Percentiles rank a stretch among this genome's conserved stretches.
Evolutionary conservation across 2,888 invertebrate species (phyloP).

Genomic region (Pterostichus niger): DNA sequence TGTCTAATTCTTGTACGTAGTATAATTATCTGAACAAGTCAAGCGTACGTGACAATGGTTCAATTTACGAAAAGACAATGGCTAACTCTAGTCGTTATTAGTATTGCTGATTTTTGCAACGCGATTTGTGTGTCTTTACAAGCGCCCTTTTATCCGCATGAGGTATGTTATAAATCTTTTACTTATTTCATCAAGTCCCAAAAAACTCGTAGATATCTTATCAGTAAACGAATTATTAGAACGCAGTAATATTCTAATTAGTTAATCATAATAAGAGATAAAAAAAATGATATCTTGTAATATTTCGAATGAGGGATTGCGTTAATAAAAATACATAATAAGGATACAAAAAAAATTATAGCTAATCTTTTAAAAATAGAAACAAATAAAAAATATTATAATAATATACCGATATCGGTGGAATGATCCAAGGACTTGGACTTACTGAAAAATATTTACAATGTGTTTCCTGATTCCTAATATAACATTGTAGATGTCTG

Average conservation of each 20-base stretch:
- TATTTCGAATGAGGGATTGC: neutral
- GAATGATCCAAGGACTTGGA: no score
- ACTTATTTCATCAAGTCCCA: conserved; percentile 40
- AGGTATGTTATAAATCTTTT: conserved; percentile 80
- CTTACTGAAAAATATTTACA: no score
- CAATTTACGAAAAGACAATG: conserved; percentile 87
- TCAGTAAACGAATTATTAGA: conserved; percentile 12
- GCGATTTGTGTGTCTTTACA: conserved; percentile 91
- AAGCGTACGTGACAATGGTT: conserved; percentile 77
- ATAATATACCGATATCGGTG: no score
- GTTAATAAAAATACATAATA: neutral
- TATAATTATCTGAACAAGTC: no score
- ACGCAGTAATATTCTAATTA: conserved; percentile 36
- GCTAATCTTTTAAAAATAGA: no score
- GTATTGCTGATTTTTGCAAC: conserved; percentile 90
- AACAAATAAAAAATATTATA: no score
- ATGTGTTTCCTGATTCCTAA: no score
- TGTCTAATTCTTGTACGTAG: conserved; percentile 13
- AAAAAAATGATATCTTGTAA: neutral
- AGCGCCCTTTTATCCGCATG: conserved; percentile 91
- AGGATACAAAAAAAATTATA: neutral
- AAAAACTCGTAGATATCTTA: conserved; percentile 18
- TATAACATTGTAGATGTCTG: no score
- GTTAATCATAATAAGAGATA: conserved; percentile 32
- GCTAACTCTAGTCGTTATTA: conserved; percentile 88